Evolutionary conservation across 2,113 vertebrate species (phyloP).

Genomic region (Erpornis zantholeuca): DNA sequence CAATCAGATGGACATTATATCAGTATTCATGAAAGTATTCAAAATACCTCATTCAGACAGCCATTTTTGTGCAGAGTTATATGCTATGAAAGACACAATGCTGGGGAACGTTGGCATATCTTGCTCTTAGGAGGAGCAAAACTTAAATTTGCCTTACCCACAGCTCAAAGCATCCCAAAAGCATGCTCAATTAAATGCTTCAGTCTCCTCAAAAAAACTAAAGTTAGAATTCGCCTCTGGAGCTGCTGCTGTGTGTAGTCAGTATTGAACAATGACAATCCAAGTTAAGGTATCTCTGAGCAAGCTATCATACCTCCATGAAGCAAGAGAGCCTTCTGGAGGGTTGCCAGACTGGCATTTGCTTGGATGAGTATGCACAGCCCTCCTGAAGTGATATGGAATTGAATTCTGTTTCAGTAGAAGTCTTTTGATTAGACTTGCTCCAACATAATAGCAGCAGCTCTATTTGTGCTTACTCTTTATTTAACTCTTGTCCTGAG

Average conservation of each 20-base stretch:
- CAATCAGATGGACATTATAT: background rate
- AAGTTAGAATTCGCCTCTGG: background rate
- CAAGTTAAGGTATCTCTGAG: background rate
- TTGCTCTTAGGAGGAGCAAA: background rate
- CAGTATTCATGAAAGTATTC: background rate
- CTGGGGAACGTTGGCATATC: background rate
- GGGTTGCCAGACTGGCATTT: background rate
- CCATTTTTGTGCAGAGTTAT: background rate
- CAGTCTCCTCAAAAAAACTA: background rate
- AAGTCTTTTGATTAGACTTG: background rate
- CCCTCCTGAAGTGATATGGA: background rate
- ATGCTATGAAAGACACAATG: background rate
- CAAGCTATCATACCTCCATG: background rate
- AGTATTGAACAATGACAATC: background rate
- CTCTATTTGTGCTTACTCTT: background rate
- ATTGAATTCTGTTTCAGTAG: background rate
- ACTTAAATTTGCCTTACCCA: background rate
- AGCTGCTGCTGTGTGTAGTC: background rate
- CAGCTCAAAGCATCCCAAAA: background rate
- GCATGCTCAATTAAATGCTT: background rate
- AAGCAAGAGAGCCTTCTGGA: background rate
- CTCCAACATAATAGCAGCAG: background rate
- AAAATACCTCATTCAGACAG: background rate
- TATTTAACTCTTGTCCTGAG: background rate
- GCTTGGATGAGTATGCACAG: background rate